Conservation (phyloP, 2,797 vertebrate genomes). For the Lutjanus campechanus region DNA sequence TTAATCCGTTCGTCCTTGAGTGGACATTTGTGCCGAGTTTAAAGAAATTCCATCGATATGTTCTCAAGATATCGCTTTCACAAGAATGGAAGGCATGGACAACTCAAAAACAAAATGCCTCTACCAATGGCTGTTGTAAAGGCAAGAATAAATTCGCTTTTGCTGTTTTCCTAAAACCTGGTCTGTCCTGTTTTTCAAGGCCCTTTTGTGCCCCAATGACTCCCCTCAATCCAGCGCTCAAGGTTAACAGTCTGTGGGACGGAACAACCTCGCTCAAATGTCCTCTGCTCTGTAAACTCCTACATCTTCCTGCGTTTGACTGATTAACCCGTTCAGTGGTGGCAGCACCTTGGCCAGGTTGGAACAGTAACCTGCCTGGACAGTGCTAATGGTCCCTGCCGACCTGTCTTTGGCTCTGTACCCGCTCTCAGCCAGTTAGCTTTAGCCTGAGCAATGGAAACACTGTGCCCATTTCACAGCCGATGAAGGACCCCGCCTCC, state of each 20-base stretch:
- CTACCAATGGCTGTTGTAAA: too few relatives aligned
- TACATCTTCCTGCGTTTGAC: slow-evolving; percentile 76
- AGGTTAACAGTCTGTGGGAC: slow-evolving; percentile 78
- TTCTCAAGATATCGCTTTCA: too few relatives aligned
- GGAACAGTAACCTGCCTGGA: slow-evolving; percentile 58
- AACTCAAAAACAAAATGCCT: too few relatives aligned
- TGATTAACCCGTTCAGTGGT: slow-evolving; percentile 77
- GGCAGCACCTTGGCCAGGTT: slow-evolving; percentile 61
- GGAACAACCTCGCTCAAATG: slow-evolving; percentile 61
- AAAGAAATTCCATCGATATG: too few relatives aligned
- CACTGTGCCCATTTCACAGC: slow-evolving; percentile 61
- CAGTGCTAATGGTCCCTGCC: slow-evolving; percentile 58
- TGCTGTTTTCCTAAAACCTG: slow-evolving; percentile 41
- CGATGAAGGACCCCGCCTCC: slow-evolving; percentile 64
- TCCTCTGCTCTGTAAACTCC: slow-evolving; percentile 73
- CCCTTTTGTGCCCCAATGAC: slow-evolving; percentile 48
- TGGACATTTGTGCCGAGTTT: too few relatives aligned
- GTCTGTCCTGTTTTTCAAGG: slow-evolving; percentile 62
- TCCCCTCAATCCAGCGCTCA: slow-evolving; percentile 68
- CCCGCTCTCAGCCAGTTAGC: slow-evolving; percentile 54
- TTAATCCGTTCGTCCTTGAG: too few relatives aligned
- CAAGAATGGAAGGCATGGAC: too few relatives aligned
- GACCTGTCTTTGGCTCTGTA: slow-evolving; percentile 59
- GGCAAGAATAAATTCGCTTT: slow-evolving; percentile 20
- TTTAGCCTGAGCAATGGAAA: slow-evolving; percentile 61